Evolutionary conservation across 1,140 invertebrate species (phyloP), one percentile per base, ranked within the genome.

Genomic region (Elymnias hypermnestra): DNA sequence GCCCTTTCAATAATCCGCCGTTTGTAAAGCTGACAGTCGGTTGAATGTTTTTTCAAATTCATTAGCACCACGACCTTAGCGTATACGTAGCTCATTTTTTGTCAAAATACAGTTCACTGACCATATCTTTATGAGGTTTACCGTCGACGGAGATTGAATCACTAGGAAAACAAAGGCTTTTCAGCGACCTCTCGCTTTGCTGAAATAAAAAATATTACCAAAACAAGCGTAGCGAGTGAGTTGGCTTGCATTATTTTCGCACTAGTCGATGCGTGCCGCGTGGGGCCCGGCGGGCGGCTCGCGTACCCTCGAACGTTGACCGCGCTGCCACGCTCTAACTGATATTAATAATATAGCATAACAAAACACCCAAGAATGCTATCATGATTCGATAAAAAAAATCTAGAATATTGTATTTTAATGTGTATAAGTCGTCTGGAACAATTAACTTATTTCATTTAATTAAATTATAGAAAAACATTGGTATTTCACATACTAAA

Each of bases 241-340:
- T 25, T 52, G 53, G 49, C 52, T n/a, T 74, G 66, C 66, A 74
- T 67, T 71, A 71, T 72, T 72, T 77, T 68, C 61, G 67, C 64
- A 62, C 65, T 63, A 57, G 61, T 53, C 56, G 40, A 56, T 56
- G 55, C 53, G 29, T 33, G 29, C 40, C 64, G 63, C 59, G 29
- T 33, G 29, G 43, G 66, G 63, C 59, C 63, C 55, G 53, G 36
- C 36, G 62, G 57, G 56, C 63, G 56, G 53, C 55, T 57, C 10
- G 26, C 26, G 26, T 8, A 8, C 8, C 12, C 53, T 54, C 68
- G 74, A 62, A 45, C 69, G 45, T 70, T 71, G 72, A 71, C 69
- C 68, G 67, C 66, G 43, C 57, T 38, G 23, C 21, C 50, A 5
- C 52, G 53, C 56, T 33, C 46, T 39, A 53, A 9, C 15, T 44